phyloP scores from a whole-genome alignment of 2,113 vertebrate species.

The Anhinga anhinga region DNA sequence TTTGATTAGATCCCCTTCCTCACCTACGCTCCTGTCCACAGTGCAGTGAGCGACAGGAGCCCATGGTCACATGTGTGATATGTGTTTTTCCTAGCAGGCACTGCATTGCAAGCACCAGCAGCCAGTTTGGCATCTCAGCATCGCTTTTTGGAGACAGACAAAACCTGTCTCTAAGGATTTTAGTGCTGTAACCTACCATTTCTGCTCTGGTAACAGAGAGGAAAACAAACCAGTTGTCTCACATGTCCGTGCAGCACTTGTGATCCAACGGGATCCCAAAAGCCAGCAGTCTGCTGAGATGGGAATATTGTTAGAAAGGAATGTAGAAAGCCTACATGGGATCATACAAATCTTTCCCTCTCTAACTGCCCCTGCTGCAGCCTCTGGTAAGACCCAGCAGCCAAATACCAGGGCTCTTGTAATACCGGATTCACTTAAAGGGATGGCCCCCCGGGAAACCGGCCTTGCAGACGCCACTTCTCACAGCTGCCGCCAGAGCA shows the following conservation, averaged over 20 bases:
- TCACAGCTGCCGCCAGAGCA: not conserved
- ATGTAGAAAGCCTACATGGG: not conserved
- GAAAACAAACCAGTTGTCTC: not conserved
- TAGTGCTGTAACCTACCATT: not conserved
- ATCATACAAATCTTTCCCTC: not conserved
- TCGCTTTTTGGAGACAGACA: not conserved
- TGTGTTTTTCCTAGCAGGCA: not conserved
- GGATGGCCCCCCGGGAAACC: not conserved
- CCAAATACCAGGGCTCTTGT: not conserved
- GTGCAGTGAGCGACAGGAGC: not conserved
- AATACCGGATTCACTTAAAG: not conserved
- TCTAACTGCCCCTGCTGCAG: not conserved
- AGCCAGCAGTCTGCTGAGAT: not conserved
- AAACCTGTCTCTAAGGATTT: not conserved
- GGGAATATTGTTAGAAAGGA: not conserved
- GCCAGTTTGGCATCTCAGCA: not conserved
- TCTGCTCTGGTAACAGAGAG: not conserved
- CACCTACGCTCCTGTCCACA: rapidly evolving
- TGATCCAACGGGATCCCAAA: not conserved
- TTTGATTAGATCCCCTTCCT: not conserved
- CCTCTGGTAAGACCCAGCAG: not conserved
- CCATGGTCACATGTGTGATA: rapidly evolving
- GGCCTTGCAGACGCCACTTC: not conserved
- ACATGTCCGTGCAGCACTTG: not conserved
- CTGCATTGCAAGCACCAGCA: not conserved